Percentiles rank a stretch among this genome's conserved stretches.
Evolutionary conservation across 2,888 invertebrate genomes (phyloP).

Genomic region (Metallyticus violacea): DNA sequence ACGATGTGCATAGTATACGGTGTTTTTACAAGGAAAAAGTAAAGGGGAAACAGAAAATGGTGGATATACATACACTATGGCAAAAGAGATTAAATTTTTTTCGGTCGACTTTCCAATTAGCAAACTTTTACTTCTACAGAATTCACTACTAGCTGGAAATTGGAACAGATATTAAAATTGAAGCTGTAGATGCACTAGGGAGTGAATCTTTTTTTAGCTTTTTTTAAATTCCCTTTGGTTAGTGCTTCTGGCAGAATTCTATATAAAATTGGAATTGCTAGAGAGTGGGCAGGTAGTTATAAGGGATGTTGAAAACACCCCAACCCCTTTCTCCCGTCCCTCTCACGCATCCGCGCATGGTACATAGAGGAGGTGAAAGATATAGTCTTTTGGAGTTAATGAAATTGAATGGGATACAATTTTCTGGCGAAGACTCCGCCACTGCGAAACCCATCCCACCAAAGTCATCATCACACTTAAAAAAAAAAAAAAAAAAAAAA

Average conservation of each 20-base stretch:
- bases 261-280: conserved; percentile 1
- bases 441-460: background rate
- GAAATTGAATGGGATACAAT: conserved; percentile 13
- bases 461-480: background rate
- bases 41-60: background rate
- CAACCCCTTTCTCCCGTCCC: background rate
- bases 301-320: background rate
- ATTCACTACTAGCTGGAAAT: background rate
- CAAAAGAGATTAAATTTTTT: conserved; percentile 5
- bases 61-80: background rate
- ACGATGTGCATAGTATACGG: background rate
- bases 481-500: too few species aligned
- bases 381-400: background rate
- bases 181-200: background rate
- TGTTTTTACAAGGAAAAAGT: background rate
- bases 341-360: background rate
- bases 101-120: conserved; percentile 10
- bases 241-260: background rate
- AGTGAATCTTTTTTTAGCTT: background rate
- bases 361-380: background rate
- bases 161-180: conserved; percentile 3
- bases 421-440: background rate
- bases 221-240: background rate
- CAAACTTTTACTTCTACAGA: background rate
- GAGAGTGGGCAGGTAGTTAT: background rate